Conservation (phyloP, 1,140 invertebrate genomes). For the Rhizoglyphus robini region DNA sequence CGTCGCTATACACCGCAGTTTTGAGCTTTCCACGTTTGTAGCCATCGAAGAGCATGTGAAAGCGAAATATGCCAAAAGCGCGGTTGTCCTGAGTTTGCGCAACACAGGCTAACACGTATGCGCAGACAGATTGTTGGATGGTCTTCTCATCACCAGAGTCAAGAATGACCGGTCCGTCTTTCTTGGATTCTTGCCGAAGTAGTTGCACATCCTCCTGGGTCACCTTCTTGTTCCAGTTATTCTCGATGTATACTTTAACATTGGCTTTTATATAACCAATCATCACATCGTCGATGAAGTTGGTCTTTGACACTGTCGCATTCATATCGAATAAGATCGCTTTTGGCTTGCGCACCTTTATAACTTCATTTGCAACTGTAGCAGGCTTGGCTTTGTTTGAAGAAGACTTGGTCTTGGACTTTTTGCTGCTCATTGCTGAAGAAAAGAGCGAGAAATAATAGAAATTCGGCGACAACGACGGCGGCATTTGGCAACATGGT, state of each 20-base stretch:
- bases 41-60: conserved; percentile 21
- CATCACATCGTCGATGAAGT: conserved; percentile 14
- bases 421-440: no score
- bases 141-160: not conserved
- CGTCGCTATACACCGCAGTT: conserved; percentile 21
- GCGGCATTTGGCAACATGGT: no score
- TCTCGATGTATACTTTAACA: not conserved
- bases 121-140: not conserved
- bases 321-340: conserved; percentile 5
- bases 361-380: not conserved
- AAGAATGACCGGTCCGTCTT: not conserved
- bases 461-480: no score
- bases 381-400: not conserved
- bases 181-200: not conserved
- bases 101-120: not conserved
- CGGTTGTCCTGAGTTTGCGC: not conserved
- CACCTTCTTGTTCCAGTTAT: conserved; percentile 23
- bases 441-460: no score
- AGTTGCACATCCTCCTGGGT: not conserved
- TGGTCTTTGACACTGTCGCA: conserved; percentile 1
- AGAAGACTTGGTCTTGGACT: not conserved
- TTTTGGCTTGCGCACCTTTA: not conserved
- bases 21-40: conserved; percentile 2
- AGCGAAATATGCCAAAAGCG: no score
- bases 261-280: conserved; percentile 4